Base-by-base conservation (phyloP, 2,888 invertebrate species). In the Eustalomyia histrio region DNA sequence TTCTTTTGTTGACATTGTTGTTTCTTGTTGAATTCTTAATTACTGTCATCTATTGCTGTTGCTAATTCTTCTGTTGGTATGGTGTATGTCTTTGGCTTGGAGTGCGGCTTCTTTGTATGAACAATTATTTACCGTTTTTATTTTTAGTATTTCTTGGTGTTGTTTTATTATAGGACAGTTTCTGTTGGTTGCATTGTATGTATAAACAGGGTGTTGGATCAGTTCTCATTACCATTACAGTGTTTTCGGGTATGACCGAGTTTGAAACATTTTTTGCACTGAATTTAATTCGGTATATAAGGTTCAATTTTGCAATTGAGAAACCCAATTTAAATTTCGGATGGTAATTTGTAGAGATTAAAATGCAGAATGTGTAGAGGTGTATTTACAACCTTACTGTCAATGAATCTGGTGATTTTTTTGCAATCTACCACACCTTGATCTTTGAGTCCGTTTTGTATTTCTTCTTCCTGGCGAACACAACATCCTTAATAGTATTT, bases 211-310 rank as follows among this genome's bases (percentile, higher is more conserved):
- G 17, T 71, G 39, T 60, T 24, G 24, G 57, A 21, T 60, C 43
- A 47, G 55, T 35, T 35, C 33, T 35, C 29, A 47, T 58, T 60
- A 21, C 7, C 60, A n/a, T 18, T 58, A 47, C 57, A 69, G 10
- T 57, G 18, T 43, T 75, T 68, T 35, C 60, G 39, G 12, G 68
- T 75, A 16, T 67, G 75, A 7, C 75, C 75, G 12, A 61, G 35
- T 60, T 60, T 50, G 5, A 65, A 53, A 24, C 73, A 74, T 17
- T 55, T 43, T 21, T 67, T 75, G 35, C 67, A 75, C n/a, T 55
- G 69, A 29, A 76, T 61, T 2, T 68, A 68, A 16, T 18, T n/a
- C 4, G 76, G 76, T 33, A 76, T 60, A 33, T 69, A 76, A 14
- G 68, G 43, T 53, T 57, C 50, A 1, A 76, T 47, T 17, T 63